phyloP scores from a whole-genome alignment of 2,113 vertebrate genomes.

The Promerops cafer region DNA sequence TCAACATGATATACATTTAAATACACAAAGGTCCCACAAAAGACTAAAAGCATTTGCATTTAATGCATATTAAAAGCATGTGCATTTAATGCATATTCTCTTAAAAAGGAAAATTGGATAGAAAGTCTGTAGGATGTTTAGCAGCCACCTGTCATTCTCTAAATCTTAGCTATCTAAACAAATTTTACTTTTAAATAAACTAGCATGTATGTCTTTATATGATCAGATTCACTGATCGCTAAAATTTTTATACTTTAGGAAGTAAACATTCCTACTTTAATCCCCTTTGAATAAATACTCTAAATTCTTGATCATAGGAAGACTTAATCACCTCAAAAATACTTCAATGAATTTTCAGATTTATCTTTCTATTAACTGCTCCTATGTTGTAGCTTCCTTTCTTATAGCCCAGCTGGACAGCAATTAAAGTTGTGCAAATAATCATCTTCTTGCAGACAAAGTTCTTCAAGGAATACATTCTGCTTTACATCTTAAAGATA shows the following conservation, averaged over 20 bases:
- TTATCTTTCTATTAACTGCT: slow-evolving; percentile 63
- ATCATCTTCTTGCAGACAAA: slow-evolving; percentile 25
- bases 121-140: background rate
- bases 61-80: background rate
- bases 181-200: background rate
- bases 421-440: slow-evolving; percentile 66
- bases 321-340: slow-evolving; percentile 46
- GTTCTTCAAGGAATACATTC: slow-evolving; percentile 51
- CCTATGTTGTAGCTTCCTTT: slow-evolving; percentile 32
- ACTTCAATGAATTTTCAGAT: slow-evolving; percentile 55
- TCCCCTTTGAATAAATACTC: background rate
- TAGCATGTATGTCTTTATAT: background rate
- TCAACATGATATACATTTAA: background rate
- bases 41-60: background rate
- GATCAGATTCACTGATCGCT: background rate
- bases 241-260: background rate
- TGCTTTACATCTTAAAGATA: slow-evolving; percentile 51
- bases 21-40: background rate
- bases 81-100: background rate
- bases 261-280: background rate
- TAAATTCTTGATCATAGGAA: slow-evolving; percentile 47
- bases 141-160: background rate
- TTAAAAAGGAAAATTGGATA: background rate
- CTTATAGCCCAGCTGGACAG: slow-evolving; percentile 36
- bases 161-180: background rate